phyloP scores from a whole-genome alignment of 1,140 invertebrate species.

The Ceratoteleas bidentatus region DNA sequence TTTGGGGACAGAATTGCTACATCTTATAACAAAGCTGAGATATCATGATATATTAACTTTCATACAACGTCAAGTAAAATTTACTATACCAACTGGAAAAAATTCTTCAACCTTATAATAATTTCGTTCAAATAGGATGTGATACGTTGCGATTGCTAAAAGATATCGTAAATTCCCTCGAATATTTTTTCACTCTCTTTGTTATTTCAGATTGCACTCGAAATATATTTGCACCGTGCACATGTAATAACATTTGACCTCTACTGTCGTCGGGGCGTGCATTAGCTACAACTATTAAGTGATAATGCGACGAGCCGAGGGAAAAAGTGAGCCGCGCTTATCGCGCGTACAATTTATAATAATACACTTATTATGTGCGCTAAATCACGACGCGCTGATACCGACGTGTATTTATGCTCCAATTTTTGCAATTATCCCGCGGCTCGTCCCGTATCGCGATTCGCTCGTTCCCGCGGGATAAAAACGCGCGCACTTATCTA shows the following conservation, averaged over 20 bases:
- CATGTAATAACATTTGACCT: slow-evolving; percentile 67
- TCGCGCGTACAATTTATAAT: slow-evolving; percentile 57
- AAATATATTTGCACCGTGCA: slow-evolving; percentile 61
- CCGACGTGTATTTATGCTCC: slow-evolving; percentile 53
- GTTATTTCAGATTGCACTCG: slow-evolving; percentile 51
- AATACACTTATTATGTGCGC: slow-evolving; percentile 53
- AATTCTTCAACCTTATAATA: too few relatives aligned
- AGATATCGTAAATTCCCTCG: too few relatives aligned
- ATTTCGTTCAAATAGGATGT: too few relatives aligned
- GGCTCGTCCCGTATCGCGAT: slow-evolving; percentile 15
- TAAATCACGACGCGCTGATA: slow-evolving; percentile 48
- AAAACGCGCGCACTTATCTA: slow-evolving; percentile 20
- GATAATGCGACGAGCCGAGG: slow-evolving; percentile 42
- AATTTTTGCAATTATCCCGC: slow-evolving; percentile 38
- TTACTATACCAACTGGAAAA: too few relatives aligned
- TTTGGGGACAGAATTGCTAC: too few relatives aligned
- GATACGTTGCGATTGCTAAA: too few relatives aligned
- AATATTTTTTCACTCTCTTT: too few relatives aligned
- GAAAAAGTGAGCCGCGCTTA: slow-evolving; percentile 36
- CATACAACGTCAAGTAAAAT: too few relatives aligned
- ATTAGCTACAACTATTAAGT: slow-evolving; percentile 66
- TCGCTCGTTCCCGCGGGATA: slow-evolving; percentile 29
- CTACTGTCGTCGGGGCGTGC: slow-evolving; percentile 58
- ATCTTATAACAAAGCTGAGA: too few relatives aligned
- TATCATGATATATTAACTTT: too few relatives aligned